These are phyloP conservation scores for Sebastolobus alascanus DNA, from an alignment of 2,797 vertebrate genomes.

Conservation along the genomic window DNA sequence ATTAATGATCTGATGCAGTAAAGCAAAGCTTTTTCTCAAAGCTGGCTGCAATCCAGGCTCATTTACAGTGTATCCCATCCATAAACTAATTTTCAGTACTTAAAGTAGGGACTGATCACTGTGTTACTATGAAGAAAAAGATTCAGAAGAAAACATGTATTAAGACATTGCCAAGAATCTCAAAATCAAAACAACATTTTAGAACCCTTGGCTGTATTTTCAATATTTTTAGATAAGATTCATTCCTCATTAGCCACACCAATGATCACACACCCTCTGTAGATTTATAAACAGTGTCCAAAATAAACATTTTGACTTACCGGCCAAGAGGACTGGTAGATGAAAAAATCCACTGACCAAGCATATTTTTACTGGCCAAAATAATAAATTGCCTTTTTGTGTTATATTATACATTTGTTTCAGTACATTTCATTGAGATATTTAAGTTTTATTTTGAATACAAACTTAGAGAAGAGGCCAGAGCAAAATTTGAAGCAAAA, in stretches of 20 bases:
- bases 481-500: too few species aligned
- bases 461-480: too few species aligned
- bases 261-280: constrained; percentile 14
- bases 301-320: too few species aligned
- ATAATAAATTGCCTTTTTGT: too few species aligned
- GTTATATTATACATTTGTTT: too few species aligned
- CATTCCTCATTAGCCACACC: constrained; percentile 16
- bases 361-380: too few species aligned
- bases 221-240: constrained; percentile 13
- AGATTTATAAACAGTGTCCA: constrained; percentile 9
- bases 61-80: background rate
- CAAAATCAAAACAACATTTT: constrained; percentile 27
- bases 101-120: background rate
- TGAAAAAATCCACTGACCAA: too few species aligned
- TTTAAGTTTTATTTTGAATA: too few species aligned
- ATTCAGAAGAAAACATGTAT: constrained; percentile 17
- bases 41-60: constrained; percentile 13
- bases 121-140: background rate
- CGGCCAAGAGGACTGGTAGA: too few species aligned
- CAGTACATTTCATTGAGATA: too few species aligned
- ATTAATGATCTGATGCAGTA: constrained; percentile 22
- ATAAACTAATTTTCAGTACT: background rate
- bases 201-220: constrained; percentile 17
- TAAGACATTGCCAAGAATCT: constrained; percentile 13
- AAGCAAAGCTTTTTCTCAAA: background rate